Base-by-base conservation (phyloP, 2,888 invertebrate genomes). In the Patella depressa region DNA sequence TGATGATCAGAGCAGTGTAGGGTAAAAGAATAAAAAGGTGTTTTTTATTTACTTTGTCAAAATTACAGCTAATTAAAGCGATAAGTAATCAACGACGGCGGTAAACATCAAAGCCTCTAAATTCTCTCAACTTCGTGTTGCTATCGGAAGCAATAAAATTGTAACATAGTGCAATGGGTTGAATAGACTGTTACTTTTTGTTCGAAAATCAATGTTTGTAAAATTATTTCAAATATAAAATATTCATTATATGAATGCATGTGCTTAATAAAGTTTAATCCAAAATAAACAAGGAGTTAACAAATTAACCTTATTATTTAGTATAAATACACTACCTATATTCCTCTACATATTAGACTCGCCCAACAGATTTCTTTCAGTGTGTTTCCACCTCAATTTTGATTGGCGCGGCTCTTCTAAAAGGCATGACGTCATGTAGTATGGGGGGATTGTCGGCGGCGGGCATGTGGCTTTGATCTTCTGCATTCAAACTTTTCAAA, bases 391-490 rank as follows among this genome's bases (percentile, higher is more conserved):
- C 82, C 87, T 83, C 77, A 81, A 74, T 84, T 82, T 83, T 89
- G 88, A 89, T 89, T 89, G 89, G 89, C 83, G 87, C 88, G 88
- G 87, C 84, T 79, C 85, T 83, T 85, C 85, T 86, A 85, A 86
- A 86, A 85, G 84, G 81, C 74, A 86, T 89, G 89, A 89, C 89
- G 89, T 89, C 89, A 89, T 84, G 74, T 65, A 65, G 79, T 82
- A 84, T 84, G 86, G 82, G 83, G 84, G 85, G 87, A 85, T 86
- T 86, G 88, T 87, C 87, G 87, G 88, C 88, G 86, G 87, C 88
- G 85, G 87, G 87, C 87, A 87, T 86, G 87, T 86, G 87, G 83
- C 88, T 88, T 88, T 89, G 88, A 89, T 87, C 84, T 87, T 84
- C 80, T 84, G 82, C 80, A 86, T 89, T 87, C 86, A 88, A 89